Evolutionary conservation across 2,888 invertebrate genomes (phyloP).

Genomic region (Dromius quadrimaculatus): DNA sequence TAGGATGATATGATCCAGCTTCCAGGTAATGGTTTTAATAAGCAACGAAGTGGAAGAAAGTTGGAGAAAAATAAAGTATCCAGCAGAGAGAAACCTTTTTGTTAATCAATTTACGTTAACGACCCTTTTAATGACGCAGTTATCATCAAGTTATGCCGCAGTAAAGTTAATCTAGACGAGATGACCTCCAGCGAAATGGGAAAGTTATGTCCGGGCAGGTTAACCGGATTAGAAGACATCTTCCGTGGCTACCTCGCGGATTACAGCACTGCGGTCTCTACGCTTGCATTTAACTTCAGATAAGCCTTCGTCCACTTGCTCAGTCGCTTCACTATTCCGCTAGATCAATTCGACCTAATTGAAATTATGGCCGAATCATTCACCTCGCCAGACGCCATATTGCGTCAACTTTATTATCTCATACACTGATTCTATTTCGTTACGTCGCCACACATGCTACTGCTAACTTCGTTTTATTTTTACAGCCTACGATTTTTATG

Average conservation of each 20-base stretch:
- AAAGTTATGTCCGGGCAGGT: constrained; percentile 66
- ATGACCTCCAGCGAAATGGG: constrained; percentile 62
- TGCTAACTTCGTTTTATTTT: background rate
- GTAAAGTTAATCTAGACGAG: constrained; percentile 51
- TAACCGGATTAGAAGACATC: constrained; percentile 63
- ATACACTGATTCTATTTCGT: background rate
- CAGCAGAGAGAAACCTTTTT: constrained; percentile 55
- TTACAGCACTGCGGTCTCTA: constrained; percentile 36
- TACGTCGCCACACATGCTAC: background rate
- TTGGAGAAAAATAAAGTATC: constrained; percentile 18
- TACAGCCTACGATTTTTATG: too few species aligned
- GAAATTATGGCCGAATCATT: constrained; percentile 48
- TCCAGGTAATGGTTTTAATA: constrained; percentile 20
- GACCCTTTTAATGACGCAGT: constrained; percentile 63
- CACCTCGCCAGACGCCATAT: constrained; percentile 16
- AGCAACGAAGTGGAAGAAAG: constrained; percentile 59
- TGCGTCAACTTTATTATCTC: constrained; percentile 15
- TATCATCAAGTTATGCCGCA: constrained; percentile 60
- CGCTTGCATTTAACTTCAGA: constrained; percentile 49
- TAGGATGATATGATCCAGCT: too few species aligned
- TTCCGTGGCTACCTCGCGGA: constrained; percentile 32
- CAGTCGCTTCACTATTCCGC: constrained; percentile 24
- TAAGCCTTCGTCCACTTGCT: constrained; percentile 20
- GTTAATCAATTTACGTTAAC: constrained; percentile 63
- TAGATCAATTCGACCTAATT: constrained; percentile 49